Conservation (phyloP, 2,113 vertebrate species). For the Polyodon spathula region DNA sequence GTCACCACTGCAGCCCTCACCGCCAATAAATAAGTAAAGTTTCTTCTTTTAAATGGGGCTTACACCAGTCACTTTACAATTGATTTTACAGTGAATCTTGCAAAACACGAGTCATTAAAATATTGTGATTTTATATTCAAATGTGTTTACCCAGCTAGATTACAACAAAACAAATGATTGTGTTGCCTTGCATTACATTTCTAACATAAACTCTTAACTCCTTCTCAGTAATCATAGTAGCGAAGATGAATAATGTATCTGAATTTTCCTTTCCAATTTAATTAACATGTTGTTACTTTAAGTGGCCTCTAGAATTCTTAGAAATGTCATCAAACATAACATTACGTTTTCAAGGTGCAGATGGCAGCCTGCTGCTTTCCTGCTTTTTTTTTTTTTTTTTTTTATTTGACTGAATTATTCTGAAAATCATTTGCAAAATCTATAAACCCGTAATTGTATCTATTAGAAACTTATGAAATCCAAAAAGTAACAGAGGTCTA, state of each 20-base stretch:
- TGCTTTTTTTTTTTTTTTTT: slow-evolving; percentile 1
- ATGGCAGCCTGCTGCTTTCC: background rate
- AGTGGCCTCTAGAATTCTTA: background rate
- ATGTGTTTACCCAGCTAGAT: no score
- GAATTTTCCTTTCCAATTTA: background rate
- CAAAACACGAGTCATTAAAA: no score
- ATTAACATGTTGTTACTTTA: background rate
- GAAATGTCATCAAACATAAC: background rate
- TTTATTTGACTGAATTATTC: background rate
- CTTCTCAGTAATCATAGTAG: background rate
- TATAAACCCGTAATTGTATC: background rate
- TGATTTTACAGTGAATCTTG: no score
- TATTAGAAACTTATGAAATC: background rate
- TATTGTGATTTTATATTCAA: no score
- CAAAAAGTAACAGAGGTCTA: no score
- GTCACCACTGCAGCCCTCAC: no score
- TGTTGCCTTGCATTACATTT: no score
- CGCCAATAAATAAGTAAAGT: no score
- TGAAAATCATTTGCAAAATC: background rate
- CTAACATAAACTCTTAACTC: no score
- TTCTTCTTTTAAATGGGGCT: no score
- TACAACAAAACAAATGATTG: no score
- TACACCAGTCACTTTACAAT: no score
- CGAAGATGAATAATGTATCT: background rate
- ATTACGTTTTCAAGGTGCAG: background rate